Base-by-base conservation (phyloP, 2,797 vertebrate genomes). In the Lophius americanus region DNA sequence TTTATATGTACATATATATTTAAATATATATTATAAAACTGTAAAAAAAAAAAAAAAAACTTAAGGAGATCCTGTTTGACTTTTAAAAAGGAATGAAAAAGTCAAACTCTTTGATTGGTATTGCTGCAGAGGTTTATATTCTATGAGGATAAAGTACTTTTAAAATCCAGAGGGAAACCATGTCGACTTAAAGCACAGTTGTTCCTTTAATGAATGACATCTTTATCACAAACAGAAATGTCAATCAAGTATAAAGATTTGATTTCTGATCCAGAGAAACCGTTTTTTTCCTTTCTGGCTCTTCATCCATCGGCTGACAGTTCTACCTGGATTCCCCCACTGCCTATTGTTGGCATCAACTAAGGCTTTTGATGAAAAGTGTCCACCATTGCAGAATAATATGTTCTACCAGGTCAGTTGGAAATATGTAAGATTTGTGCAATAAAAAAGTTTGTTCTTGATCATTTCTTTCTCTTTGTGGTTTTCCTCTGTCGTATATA, bases 41-140 rank as follows among this genome's bases (percentile, higher is more conserved):
- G 88, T 92, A 92, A 86, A 88, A 88, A 91, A 84, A 73, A 70
- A 65, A 69, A 63, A 65, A 55, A 61, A 75, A 64, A 80, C 81
- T 81, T 83, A 72, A 88, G 83, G 78, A 87, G 87, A 88, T 81
- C 75, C 83, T 86, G 88, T 93, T 93, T 80, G 70, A 90, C 82
- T 91, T 86, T 0, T 76, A 78, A 86, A 73, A 73, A 78, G 56
- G 14, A 63, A 51, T 44, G 60, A 64, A 73, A 68, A 67, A 85
- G 76, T 89, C 55, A 81, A 81, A 88, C 85, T 70, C 79, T 87
- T 89, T 70, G 81, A 92, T 91, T 91, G 91, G 89, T 92, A 89
- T 89, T 78, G 85, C 91, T 90, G 85, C 92, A 94, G 91, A 94
- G 89, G 84, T 94, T 93, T 95, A 94, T 94, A 94, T 94, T 94